Conservation (phyloP, 1,140 invertebrate genomes). For the Hetaerina americana region DNA sequence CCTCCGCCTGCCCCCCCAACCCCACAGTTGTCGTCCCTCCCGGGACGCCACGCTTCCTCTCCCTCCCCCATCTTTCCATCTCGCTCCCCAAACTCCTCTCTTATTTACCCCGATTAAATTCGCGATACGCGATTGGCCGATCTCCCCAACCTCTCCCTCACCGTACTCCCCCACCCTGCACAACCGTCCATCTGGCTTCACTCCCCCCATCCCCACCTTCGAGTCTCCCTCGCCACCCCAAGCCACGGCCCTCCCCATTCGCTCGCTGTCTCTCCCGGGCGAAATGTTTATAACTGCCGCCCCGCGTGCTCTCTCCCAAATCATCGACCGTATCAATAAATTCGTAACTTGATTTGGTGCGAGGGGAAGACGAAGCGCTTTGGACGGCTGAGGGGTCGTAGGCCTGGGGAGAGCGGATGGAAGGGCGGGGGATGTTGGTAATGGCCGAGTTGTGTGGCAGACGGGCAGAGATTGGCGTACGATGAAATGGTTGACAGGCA, state of each 20-base stretch:
- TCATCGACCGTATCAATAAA: neutral
- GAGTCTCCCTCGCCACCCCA: too few species aligned
- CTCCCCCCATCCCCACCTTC: too few species aligned
- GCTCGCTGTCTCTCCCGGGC: neutral
- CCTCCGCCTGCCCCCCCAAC: too few species aligned
- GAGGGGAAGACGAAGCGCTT: too few species aligned
- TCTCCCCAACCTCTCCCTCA: neutral
- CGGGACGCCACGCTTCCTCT: too few species aligned
- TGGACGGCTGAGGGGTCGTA: neutral
- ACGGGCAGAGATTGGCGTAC: too few species aligned
- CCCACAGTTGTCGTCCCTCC: too few species aligned
- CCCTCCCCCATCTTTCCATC: neutral
- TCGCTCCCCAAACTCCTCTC: neutral
- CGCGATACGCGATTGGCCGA: neutral
- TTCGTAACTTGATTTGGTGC: neutral
- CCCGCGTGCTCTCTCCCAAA: neutral
- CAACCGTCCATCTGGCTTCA: too few species aligned
- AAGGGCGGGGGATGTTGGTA: neutral
- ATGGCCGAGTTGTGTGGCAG: too few species aligned
- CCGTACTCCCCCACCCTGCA: neutral
- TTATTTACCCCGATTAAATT: neutral
- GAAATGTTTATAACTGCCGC: neutral
- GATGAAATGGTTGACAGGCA: too few species aligned
- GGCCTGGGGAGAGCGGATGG: neutral
- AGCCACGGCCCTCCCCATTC: too few species aligned